These are phyloP conservation scores for Liolophura sinensis DNA, from an alignment of 1,140 invertebrate genomes.

Conservation along the genomic window DNA sequence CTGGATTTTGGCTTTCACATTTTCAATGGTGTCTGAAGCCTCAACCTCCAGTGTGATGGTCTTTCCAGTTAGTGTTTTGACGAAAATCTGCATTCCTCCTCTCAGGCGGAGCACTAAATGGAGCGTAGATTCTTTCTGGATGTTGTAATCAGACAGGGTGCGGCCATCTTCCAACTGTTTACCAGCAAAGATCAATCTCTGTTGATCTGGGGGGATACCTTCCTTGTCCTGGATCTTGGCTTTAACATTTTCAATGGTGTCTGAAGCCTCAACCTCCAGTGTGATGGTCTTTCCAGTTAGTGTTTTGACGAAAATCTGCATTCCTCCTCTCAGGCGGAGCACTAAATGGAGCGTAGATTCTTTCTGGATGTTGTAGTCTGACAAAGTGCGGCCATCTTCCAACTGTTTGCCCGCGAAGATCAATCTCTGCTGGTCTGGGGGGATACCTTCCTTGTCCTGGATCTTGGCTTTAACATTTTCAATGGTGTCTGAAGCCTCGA, in stretches of 20 bases:
- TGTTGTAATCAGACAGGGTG: constrained; percentile 77
- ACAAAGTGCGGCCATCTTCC: constrained; percentile 72
- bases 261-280: constrained; percentile 87
- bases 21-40: constrained; percentile 88
- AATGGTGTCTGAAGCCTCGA: constrained; percentile 82
- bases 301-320: constrained; percentile 92
- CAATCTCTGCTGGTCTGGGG: constrained; percentile 81
- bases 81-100: constrained; percentile 63
- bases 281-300: constrained; percentile 94
- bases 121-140: constrained; percentile 68
- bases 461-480: constrained; percentile 43
- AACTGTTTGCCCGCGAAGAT: constrained; percentile 77
- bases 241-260: constrained; percentile 94
- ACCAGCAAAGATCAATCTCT: constrained; percentile 64
- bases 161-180: constrained; percentile 45
- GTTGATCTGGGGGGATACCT: constrained; percentile 80
- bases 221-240: constrained; percentile 84
- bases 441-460: constrained; percentile 74
- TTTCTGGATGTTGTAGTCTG: constrained; percentile 80
- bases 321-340: constrained; percentile 80
- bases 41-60: constrained; percentile 84
- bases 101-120: constrained; percentile 39
- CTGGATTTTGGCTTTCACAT: constrained; percentile 92
- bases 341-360: constrained; percentile 82
- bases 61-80: constrained; percentile 63